Evolutionary conservation across 2,888 invertebrate genomes (phyloP), one percentile per base, ranked within the genome.

Genomic region (Linyphia triangularis): DNA sequence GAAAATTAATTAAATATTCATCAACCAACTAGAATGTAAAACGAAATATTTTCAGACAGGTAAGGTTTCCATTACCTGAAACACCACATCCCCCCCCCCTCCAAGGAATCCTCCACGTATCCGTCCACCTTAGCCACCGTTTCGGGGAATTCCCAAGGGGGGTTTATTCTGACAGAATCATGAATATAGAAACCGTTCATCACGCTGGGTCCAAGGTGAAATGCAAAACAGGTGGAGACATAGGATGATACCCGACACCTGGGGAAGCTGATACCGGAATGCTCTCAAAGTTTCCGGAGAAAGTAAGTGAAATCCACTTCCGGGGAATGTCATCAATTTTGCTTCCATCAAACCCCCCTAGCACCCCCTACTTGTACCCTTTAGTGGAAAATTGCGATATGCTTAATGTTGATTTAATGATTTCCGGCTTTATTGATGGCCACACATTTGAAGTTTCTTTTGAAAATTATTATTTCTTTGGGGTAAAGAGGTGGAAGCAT

Each of bases 161-260:
- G 51, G 51, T 16, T 51, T 13, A n/a, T 9, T 40, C 40, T 40
- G n/a, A 16, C 51, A 10, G 51, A 51, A 72, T 85, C 85, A 86
- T 86, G 85, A 86, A 86, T 86, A 86, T 73, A 86, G 85, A 86
- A 86, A 79, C 79, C 85, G 85, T 86, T 86, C 79, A 79, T 86
- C 85, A 79, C 72, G 9, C 77, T 24, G 30, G 40, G 84, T 59
- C 85, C 85, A 85, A 85, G 85, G 85, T 85, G 85, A 85, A 86
- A 86, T 79, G 85, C 79, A 73, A 86, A 79, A 79, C 85, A 86
- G 85, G 85, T 86, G 85, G 51, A 69, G 63, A 26, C 65, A 26
- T n/a, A 57, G 72, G 81, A 81, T 65, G 77, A 69, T 65, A 75
- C 83, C 57, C 61, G 73, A 75, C 83, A 83, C 83, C 83, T 83